Evolutionary conservation across 1,140 invertebrate species (phyloP).

Genomic region (Pogonognathellus flavescens): DNA sequence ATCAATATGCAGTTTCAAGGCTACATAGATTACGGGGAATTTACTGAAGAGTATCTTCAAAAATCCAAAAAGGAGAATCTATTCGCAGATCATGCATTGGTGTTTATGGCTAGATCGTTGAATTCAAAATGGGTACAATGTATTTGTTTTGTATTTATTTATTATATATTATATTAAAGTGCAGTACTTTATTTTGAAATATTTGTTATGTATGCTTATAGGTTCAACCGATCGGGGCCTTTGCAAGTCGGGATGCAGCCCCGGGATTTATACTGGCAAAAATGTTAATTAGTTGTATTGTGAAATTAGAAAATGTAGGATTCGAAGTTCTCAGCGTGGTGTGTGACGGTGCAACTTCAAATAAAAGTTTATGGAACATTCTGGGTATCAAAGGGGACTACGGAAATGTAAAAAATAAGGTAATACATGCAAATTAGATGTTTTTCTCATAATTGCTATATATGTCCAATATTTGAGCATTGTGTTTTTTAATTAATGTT

Average conservation of each 20-base stretch:
- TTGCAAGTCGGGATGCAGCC: slow-evolving; percentile 41
- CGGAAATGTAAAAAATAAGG: slow-evolving; percentile 22
- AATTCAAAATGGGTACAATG: slow-evolving; percentile 26
- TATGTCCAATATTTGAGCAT: too few relatives aligned
- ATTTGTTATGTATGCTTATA: too few relatives aligned
- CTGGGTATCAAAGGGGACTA: background rate
- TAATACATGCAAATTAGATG: too few relatives aligned
- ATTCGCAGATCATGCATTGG: slow-evolving; percentile 6
- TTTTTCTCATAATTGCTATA: too few relatives aligned
- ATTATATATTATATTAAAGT: background rate
- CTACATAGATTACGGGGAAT: slow-evolving; percentile 19
- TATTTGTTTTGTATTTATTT: too few relatives aligned
- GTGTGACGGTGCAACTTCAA: slow-evolving; percentile 47
- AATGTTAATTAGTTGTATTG: slow-evolving; percentile 26
- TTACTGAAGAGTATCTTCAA: background rate
- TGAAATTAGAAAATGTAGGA: background rate
- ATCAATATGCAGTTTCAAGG: slow-evolving; percentile 13
- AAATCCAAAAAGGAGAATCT: background rate
- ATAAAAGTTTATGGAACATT: slow-evolving; percentile 31
- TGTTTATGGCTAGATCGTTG: slow-evolving; percentile 4
- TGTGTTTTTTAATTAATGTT: background rate
- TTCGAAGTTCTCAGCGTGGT: slow-evolving; percentile 7
- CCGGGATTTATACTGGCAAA: slow-evolving; percentile 33
- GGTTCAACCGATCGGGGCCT: slow-evolving; percentile 10
- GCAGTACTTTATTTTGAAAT: background rate